Conservation (phyloP, 2,888 invertebrate species). For the Microplitis deprimator region DNA sequence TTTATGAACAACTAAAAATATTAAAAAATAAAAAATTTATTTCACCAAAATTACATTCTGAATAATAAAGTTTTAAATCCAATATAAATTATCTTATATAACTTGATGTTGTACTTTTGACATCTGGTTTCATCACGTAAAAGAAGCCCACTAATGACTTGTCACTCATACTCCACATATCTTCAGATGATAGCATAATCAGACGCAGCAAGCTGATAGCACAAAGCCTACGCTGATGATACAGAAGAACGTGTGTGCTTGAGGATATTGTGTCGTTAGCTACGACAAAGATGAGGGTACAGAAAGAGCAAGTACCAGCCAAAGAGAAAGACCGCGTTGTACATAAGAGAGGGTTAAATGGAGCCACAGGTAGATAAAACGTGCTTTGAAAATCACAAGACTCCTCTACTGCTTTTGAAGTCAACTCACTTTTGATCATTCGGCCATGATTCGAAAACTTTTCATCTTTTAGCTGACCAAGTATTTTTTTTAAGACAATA, state of each 20-base stretch:
- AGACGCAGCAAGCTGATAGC: slow-evolving; percentile 62
- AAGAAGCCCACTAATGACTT: slow-evolving; percentile 18
- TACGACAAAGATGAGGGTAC: slow-evolving; percentile 13
- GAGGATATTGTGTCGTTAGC: slow-evolving; percentile 18
- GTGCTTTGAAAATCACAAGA: slow-evolving; percentile 29
- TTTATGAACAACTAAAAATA: no score
- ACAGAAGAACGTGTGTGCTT: slow-evolving; percentile 64
- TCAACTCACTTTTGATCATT: no score
- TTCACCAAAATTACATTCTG: no score
- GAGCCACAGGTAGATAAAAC: slow-evolving; percentile 30
- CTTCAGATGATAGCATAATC: slow-evolving; percentile 69
- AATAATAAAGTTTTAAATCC: background rate
- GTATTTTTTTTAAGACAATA: no score
- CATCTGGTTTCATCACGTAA: background rate
- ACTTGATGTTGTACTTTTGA: background rate
- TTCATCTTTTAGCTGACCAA: no score
- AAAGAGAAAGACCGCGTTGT: background rate
- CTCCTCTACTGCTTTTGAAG: background rate
- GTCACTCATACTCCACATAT: slow-evolving; percentile 58
- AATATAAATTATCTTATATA: background rate
- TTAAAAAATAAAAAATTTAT: no score
- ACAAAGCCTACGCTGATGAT: slow-evolving; percentile 69
- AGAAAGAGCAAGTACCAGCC: background rate
- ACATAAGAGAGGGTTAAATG: slow-evolving; percentile 15
- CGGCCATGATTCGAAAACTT: no score